These are phyloP conservation scores for Mungos mungo DNA, from an alignment of 2,113 vertebrate species.

Conservation along the genomic window DNA sequence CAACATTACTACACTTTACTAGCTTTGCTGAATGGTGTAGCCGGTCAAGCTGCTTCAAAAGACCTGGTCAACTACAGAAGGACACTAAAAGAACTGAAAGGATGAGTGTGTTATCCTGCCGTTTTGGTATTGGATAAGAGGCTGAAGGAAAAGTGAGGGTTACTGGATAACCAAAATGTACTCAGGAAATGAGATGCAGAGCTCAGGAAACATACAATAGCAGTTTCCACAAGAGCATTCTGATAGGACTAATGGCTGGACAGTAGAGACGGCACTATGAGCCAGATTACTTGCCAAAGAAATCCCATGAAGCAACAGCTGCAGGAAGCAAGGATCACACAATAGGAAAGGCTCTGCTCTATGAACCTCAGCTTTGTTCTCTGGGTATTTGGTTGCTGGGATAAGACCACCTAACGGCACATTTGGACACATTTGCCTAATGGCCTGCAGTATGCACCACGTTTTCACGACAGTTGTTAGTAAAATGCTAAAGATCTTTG, in stretches of 20 bases:
- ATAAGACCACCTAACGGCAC: not conserved
- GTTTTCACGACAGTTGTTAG: not conserved
- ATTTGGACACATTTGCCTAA: conserved; percentile 28
- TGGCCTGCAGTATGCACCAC: not conserved
- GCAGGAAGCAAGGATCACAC: conserved; percentile 29
- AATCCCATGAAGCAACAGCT: conserved; percentile 58
- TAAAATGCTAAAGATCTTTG: conserved; percentile 6
- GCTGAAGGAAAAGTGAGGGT: not conserved
- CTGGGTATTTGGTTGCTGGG: not conserved
- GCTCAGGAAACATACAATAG: not conserved
- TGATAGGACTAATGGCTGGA: not conserved
- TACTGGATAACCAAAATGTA: not conserved
- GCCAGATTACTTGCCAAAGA: conserved; percentile 32
- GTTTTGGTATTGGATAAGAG: not conserved
- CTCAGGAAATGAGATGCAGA: conserved; percentile 20
- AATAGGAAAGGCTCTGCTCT: not conserved
- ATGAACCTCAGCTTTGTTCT: not conserved
- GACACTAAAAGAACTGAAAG: not conserved
- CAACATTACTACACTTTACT: not conserved
- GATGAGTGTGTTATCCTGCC: not conserved
- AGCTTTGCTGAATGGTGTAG: not conserved
- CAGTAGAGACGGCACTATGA: not conserved
- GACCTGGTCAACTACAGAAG: not conserved
- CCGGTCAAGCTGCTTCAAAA: not conserved
- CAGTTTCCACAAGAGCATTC: not conserved